A percentile compares a stretch with the other conserved stretches of the same genome.
Conservation (phyloP, 2,113 vertebrate genomes). For the Enhydra lutris region DNA sequence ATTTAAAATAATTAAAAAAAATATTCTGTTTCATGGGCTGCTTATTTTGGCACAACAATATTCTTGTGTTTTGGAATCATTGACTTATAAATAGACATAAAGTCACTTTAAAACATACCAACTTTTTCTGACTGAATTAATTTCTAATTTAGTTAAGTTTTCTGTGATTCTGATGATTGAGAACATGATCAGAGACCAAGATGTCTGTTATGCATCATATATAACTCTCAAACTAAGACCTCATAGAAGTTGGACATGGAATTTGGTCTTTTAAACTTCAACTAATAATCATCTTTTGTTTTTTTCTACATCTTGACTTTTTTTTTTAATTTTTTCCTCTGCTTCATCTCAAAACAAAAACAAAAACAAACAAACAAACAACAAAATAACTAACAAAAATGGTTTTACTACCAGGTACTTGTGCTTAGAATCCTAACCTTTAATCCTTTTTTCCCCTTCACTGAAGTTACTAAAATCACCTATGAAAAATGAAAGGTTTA, state of each 20-base stretch:
- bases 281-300: not conserved
- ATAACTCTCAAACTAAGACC: not conserved
- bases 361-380: not conserved
- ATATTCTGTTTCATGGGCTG: conserved; percentile 51
- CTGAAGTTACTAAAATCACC: not conserved
- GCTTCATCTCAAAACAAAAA: not conserved
- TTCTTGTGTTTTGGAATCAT: conserved; percentile 42
- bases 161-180: not conserved
- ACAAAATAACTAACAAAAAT: not conserved
- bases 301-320: not conserved
- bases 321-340: not conserved
- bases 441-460: not conserved
- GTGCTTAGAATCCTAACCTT: not conserved
- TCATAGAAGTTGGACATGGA: not conserved
- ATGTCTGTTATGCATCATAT: not conserved
- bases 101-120: not conserved
- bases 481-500: not conserved
- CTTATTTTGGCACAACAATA: conserved; percentile 62
- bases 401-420: not conserved
- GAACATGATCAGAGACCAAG: not conserved
- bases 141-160: conserved; percentile 34
- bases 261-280: not conserved
- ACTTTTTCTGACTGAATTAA: conserved; percentile 10
- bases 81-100: conserved; percentile 52
- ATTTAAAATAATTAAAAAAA: conserved; percentile 64